A percentile compares a stretch with the other conserved stretches of the same genome.
Conservation (phyloP, 2,797 vertebrate genomes). For the Poeciliopsis paucimaculata region DNA sequence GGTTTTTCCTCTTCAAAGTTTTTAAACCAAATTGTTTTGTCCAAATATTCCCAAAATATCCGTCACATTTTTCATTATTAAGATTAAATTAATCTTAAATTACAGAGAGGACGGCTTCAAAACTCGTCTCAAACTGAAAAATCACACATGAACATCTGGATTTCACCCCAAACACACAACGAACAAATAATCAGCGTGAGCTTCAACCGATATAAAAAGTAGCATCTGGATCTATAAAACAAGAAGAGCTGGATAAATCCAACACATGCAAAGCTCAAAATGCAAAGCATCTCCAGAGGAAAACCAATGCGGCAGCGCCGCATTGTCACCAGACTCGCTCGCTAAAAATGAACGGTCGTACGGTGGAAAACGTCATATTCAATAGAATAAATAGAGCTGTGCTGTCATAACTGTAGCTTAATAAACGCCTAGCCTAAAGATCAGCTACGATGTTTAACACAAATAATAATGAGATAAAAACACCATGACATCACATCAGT, state of each 20-base stretch:
- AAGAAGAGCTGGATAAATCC: constrained; percentile 24
- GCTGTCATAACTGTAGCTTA: constrained; percentile 35
- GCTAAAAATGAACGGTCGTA: constrained; percentile 17
- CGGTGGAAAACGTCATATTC: constrained; percentile 38
- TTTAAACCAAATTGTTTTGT: not conserved
- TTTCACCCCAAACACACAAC: not conserved
- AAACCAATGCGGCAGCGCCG: constrained; percentile 7
- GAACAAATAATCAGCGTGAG: not conserved
- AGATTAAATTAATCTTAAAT: not conserved
- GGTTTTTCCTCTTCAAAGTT: not conserved
- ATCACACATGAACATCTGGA: not conserved
- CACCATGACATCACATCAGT: constrained; percentile 14
- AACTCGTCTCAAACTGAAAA: not conserved
- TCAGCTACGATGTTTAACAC: constrained; percentile 30
- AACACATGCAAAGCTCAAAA: constrained; percentile 30
- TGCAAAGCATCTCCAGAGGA: constrained; percentile 14
- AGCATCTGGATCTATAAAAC: constrained; percentile 10
- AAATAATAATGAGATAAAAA: constrained; percentile 1
- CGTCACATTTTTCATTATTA: not conserved
- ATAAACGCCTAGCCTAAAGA: constrained; percentile 24
- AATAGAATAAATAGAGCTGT: constrained; percentile 50
- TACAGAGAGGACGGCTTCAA: not conserved
- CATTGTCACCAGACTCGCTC: constrained; percentile 28
- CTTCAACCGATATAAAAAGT: not conserved
- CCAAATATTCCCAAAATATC: not conserved